These are phyloP conservation scores for Bombyx mori DNA, from an alignment of 1,140 invertebrate species.

Conservation along the genomic window ASM3026992v2 NC_085120.1:12418501-12419000, in stretches of 20 bases:
- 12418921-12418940: too few species aligned
- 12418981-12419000: too few species aligned
- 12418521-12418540: too few species aligned
- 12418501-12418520: too few species aligned
- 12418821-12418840: too few species aligned
- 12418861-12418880: too few species aligned
- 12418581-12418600: slow-evolving; percentile 75
- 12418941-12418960: too few species aligned
- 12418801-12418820: too few species aligned
- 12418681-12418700: slow-evolving; percentile 53
- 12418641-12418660: slow-evolving; percentile 37
- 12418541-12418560: slow-evolving; percentile 45
- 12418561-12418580: slow-evolving; percentile 79
- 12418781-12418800: slow-evolving; percentile 9
- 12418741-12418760: slow-evolving; percentile 54
- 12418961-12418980: too few species aligned
- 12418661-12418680: slow-evolving; percentile 38
- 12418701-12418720: slow-evolving; percentile 34
- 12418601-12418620: slow-evolving; percentile 72
- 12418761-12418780: slow-evolving; percentile 61
- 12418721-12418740: slow-evolving; percentile 34
- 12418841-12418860: too few species aligned
- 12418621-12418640: slow-evolving; percentile 70
- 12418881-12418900: too few species aligned
- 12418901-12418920: too few species aligned